Base-by-base conservation (phyloP, 2,113 vertebrate genomes). In the Eubucco bourcierii region DNA sequence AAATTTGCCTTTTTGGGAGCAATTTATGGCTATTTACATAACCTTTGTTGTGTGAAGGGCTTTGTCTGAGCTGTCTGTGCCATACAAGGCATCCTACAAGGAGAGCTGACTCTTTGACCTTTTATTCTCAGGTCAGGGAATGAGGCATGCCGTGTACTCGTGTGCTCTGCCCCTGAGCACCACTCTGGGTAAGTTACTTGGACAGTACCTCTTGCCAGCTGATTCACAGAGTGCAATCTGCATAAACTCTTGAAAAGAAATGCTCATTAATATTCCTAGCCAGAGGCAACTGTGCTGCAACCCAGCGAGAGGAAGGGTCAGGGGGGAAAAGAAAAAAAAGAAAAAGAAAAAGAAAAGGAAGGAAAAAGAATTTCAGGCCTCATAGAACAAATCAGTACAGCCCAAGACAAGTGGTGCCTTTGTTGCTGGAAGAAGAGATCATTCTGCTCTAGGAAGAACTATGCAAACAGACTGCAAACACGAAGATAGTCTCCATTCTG, bases 251-350 rank as follows among this genome's bases (percentile, higher is more conserved):
- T 93, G 83, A 97, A 97, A 97, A 92, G 94, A 80, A 90, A 84
- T 81, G 90, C 84, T 97, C 90, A 84, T 96, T 97, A 92, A 95
- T 91, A 97, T 97, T 97, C 90, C 89, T 94, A 86, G 90, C 92
- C 85, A 88, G 96, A 87, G 81, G 93, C 95, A 92, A 96, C 90
- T 84, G 75, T 80, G 86, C 84, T 96, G 56, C 94, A 95, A 87
- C 92, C 96, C 83, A 94, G 73, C 41, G 74, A 95, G 93, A 94
- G 65, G 82, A 94, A 88, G 89, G 89, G 88, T 93, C 72, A 80
- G 41, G 68, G 56, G 15, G 39, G 12, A 59, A 34, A 52, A 64
- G 39, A 37, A 37, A n/a, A 60, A 33, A 27, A 6, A 18, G 53
- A 37, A 60, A 33, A 29, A 7, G 15, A 58, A 64, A 76, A 24